Conservation (phyloP, 1,140 invertebrate species). For the Choristoneura fumiferana region DNA sequence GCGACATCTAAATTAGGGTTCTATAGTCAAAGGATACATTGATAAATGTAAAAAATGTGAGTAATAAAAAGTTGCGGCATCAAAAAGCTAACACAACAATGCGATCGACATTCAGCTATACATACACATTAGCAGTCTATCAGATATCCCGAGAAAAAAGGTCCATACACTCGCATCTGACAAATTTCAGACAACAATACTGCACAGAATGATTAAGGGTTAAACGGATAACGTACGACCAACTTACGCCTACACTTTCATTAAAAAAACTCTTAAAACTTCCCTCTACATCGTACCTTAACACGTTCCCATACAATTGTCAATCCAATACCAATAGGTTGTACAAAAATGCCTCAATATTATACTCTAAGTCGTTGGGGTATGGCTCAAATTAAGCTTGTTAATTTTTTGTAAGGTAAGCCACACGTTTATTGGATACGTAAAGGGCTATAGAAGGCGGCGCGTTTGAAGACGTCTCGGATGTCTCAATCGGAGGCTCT, state of each 20-base stretch:
- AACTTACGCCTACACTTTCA: constrained; percentile 24
- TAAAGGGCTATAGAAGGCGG: constrained; percentile 66
- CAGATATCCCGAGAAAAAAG: constrained; percentile 47
- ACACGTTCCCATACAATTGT: neutral
- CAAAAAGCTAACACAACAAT: constrained; percentile 32
- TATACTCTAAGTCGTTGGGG: neutral
- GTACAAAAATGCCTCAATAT: constrained; percentile 19
- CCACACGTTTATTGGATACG: constrained; percentile 41
- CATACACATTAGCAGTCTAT: constrained; percentile 50
- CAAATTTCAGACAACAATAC: constrained; percentile 70
- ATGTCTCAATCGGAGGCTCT: constrained; percentile 72
- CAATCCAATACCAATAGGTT: neutral
- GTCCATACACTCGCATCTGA: constrained; percentile 57
- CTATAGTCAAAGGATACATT: constrained; percentile 15
- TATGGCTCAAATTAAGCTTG: constrained; percentile 22
- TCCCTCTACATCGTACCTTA: neutral
- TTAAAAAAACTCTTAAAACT: neutral
- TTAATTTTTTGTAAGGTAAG: constrained; percentile 31
- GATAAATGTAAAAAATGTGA: constrained; percentile 8
- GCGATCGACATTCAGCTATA: constrained; percentile 26
- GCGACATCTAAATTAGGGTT: constrained; percentile 19
- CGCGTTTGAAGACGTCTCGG: constrained; percentile 68
- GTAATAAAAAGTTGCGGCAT: constrained; percentile 7
- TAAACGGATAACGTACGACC: constrained; percentile 56
- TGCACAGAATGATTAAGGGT: constrained; percentile 63